Evolutionary conservation across 2,888 invertebrate genomes (phyloP).

Genomic region (Alcis repandata): DNA sequence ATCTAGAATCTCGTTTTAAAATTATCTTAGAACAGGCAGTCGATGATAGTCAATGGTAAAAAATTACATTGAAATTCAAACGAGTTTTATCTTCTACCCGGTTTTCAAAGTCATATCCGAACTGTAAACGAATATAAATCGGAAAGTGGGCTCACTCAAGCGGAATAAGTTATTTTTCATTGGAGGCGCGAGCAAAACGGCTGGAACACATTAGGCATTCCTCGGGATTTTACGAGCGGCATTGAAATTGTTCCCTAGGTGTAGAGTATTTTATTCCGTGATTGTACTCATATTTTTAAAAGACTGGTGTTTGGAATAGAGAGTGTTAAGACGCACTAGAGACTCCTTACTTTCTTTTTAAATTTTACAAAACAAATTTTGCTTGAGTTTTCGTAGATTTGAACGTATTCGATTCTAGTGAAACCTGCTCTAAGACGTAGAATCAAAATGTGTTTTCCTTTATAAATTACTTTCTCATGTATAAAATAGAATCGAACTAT

Average conservation of each 20-base stretch:
- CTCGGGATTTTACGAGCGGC: conserved; percentile 47
- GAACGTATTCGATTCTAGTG: too few relatives aligned
- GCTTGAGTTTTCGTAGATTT: too few relatives aligned
- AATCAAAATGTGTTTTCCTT: too few relatives aligned
- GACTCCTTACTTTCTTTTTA: too few relatives aligned
- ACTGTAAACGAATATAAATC: conserved; percentile 12
- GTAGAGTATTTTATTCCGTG: conserved; percentile 22
- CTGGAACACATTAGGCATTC: conserved; percentile 47
- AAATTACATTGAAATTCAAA: neutral
- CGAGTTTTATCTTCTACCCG: neutral
- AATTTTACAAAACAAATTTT: too few relatives aligned
- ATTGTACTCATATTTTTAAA: conserved; percentile 22
- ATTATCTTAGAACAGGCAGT: too few relatives aligned
- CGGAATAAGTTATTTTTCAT: conserved; percentile 53
- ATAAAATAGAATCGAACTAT: too few relatives aligned
- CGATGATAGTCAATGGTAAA: neutral
- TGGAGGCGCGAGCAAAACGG: conserved; percentile 39
- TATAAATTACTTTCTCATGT: too few relatives aligned
- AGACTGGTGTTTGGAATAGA: conserved; percentile 4
- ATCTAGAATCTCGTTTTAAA: too few relatives aligned
- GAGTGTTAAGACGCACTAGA: too few relatives aligned
- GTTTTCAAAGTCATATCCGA: neutral
- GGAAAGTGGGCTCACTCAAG: conserved; percentile 39
- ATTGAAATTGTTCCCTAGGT: conserved; percentile 46
- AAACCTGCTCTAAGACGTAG: too few relatives aligned